A percentile compares a stretch with the other conserved stretches of the same genome.
phyloP scores from a whole-genome alignment of 2,113 vertebrate species.

The Sporophila hypoxantha region DNA sequence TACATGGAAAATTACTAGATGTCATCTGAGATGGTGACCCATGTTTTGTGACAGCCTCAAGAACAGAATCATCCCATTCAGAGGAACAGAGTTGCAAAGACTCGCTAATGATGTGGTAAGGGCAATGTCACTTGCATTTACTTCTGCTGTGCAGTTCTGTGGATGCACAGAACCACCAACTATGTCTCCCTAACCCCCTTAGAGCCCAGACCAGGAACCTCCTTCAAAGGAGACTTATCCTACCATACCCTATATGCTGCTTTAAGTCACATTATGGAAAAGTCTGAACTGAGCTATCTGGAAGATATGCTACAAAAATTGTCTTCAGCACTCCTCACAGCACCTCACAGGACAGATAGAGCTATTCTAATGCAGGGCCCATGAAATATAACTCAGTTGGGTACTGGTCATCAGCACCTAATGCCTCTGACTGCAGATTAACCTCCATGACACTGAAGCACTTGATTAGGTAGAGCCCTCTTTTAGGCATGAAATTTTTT shows the following conservation, averaged over 20 bases:
- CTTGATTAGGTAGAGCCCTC: not conserved
- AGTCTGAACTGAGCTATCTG: not conserved
- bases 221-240: fast-evolving
- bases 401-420: not conserved
- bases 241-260: not conserved
- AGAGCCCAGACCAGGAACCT: not conserved
- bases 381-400: not conserved
- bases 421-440: not conserved
- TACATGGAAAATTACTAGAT: not conserved
- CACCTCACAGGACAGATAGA: not conserved
- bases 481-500: not conserved
- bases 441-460: not conserved
- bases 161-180: not conserved
- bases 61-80: fast-evolving
- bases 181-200: not conserved
- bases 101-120: not conserved
- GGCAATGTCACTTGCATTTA: not conserved
- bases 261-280: not conserved
- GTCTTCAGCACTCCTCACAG: not conserved
- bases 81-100: not conserved
- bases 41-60: not conserved
- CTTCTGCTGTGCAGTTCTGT: not conserved
- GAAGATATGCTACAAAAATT: not conserved
- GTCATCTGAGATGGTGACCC: not conserved
- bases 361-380: not conserved